phyloP scores from a whole-genome alignment of 2,797 vertebrate genomes.

The Peromyscus nudipes region DNA sequence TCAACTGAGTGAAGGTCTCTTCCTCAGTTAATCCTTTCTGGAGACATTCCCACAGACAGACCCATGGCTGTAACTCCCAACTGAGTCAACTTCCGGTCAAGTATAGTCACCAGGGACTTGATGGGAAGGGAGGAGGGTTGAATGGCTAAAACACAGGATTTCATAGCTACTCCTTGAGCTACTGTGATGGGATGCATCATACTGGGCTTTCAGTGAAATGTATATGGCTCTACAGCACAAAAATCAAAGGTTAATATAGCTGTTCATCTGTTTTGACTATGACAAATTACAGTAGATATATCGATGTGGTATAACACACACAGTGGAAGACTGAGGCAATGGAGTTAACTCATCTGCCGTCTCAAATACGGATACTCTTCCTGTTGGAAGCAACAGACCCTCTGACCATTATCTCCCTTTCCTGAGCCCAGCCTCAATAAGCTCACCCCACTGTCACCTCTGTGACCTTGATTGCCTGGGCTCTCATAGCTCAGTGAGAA shows the following conservation, averaged over 20 bases:
- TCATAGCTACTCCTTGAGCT: no score
- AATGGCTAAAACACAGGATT: background rate
- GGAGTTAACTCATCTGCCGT: no score
- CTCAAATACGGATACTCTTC: background rate
- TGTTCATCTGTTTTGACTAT: background rate
- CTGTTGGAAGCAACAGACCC: background rate
- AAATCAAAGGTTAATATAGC: background rate
- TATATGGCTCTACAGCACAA: background rate
- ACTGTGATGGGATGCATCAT: accelerated
- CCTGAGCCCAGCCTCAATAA: background rate
- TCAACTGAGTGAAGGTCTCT: background rate
- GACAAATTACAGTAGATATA: background rate
- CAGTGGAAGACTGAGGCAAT: accelerated
- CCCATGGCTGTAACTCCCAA: background rate
- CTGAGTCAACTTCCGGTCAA: background rate
- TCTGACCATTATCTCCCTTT: background rate
- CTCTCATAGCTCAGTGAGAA: background rate
- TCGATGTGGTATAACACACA: no score
- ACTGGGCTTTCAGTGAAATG: background rate
- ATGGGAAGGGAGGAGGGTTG: background rate
- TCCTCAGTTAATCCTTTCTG: background rate
- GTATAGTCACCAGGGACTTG: background rate
- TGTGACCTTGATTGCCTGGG: background rate
- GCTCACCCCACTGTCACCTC: background rate
- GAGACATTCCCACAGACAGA: background rate